These are phyloP conservation scores for Drosophila tanythrix DNA, from an alignment of 2,888 invertebrate genomes.

Conservation along the genomic window DNA sequence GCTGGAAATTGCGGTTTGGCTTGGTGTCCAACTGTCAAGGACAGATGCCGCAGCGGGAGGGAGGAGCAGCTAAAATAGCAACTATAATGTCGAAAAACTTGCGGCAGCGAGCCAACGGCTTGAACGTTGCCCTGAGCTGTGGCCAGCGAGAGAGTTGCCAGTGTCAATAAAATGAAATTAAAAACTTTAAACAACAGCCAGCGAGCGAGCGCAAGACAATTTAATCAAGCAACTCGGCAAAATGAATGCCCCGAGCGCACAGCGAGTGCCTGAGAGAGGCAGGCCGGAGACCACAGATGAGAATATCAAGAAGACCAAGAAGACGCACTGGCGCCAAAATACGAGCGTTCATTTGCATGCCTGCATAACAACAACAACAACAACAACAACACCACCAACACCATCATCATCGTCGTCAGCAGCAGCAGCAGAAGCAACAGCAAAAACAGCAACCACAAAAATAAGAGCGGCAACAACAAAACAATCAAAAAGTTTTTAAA, in stretches of 20 bases:
- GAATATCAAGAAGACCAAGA: conserved; percentile 27
- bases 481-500: conserved; percentile 81
- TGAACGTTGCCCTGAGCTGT: conserved; percentile 10
- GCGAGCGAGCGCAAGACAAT: conserved; percentile 56
- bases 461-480: conserved; percentile 48
- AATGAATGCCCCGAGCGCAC: conserved; percentile 64
- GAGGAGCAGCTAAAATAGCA: conserved; percentile 15
- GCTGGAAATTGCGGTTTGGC: conserved; percentile 38
- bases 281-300: conserved; percentile 25
- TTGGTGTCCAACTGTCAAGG: conserved; percentile 57
- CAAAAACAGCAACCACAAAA: conserved; percentile 25
- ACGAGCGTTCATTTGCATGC: conserved; percentile 67
- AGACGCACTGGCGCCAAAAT: conserved; percentile 49
- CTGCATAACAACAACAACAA: conserved; percentile 33
- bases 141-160: conserved; percentile 19
- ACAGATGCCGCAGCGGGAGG: conserved; percentile 27
- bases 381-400: conserved; percentile 19
- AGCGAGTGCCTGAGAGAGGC: background rate
- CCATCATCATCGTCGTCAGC: background rate
- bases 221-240: conserved; percentile 75
- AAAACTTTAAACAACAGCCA: conserved; percentile 71
- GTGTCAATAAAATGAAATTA: conserved; percentile 78
- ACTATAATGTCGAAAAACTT: conserved; percentile 45
- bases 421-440: conserved; percentile 8
- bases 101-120: conserved; percentile 23